phyloP scores from a whole-genome alignment of 2,888 invertebrate genomes.

The Barypeithes pellucidus region DNA sequence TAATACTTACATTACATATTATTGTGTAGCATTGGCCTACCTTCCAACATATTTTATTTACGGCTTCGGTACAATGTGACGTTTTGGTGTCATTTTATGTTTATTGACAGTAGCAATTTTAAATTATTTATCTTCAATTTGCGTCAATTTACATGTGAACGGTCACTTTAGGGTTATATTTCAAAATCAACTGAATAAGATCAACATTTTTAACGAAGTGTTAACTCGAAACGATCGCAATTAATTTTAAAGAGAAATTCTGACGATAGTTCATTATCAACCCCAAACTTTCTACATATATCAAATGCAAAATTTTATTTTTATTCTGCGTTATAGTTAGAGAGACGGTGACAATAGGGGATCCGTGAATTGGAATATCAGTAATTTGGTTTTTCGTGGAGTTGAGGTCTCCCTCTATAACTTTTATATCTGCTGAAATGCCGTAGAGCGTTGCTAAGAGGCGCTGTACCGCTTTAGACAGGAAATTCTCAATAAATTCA shows the following conservation, averaged over 20 bases:
- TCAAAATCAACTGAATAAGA: slow-evolving; percentile 5
- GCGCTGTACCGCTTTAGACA: no score
- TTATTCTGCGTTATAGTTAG: no score
- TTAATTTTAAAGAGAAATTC: background rate
- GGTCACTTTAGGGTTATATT: background rate
- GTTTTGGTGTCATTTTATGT: background rate
- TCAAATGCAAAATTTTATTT: no score
- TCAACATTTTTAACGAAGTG: background rate
- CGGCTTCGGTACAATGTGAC: background rate
- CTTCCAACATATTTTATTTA: background rate
- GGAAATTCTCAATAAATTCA: no score
- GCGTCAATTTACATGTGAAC: background rate
- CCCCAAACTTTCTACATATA: no score
- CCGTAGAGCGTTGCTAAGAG: no score
- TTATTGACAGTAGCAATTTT: slow-evolving; percentile 8
- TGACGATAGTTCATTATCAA: no score
- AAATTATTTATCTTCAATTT: slow-evolving; percentile 8
- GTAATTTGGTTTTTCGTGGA: no score
- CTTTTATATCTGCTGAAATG: no score
- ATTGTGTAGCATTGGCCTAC: background rate
- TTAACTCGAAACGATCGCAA: background rate
- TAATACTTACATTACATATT: slow-evolving; percentile 4
- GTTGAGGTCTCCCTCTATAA: no score
- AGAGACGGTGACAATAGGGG: no score
- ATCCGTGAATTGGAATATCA: no score